phyloP scores from a whole-genome alignment of 1,140 invertebrate species.

The Brevipalpus yothersi region DNA sequence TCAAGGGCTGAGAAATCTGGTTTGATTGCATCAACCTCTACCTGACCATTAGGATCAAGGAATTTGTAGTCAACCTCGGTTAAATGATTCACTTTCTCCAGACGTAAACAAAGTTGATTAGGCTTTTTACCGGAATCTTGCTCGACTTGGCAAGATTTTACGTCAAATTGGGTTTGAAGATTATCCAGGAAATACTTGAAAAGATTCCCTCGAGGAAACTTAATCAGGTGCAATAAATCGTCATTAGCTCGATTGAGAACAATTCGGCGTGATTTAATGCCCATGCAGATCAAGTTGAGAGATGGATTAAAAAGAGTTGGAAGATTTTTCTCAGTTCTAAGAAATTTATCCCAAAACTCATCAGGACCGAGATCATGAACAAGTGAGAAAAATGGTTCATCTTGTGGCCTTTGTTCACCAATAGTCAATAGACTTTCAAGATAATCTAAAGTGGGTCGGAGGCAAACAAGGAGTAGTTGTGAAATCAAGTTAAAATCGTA shows the following conservation, averaged over 20 bases:
- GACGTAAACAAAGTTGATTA: too few species aligned
- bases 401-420: neutral
- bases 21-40: neutral
- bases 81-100: too few species aligned
- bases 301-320: neutral
- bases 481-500: neutral
- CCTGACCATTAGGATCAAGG: neutral
- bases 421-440: neutral
- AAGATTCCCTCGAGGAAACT: too few species aligned
- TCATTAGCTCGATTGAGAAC: too few species aligned
- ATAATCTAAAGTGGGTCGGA: neutral
- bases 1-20: neutral
- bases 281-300: neutral
- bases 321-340: neutral
- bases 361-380: neutral
- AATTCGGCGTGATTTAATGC: neutral
- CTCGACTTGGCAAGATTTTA: too few species aligned
- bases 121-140: too few species aligned
- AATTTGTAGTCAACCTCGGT: too few species aligned
- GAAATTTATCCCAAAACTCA: neutral
- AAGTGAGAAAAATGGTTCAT: neutral
- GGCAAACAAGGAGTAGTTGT: neutral
- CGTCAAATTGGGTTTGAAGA: too few species aligned
- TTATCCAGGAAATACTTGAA: too few species aligned
- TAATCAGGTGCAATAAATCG: too few species aligned